These are phyloP conservation scores for Cryptomyrus ogoouensis DNA, from an alignment of 2,113 vertebrate genomes.

Conservation along the genomic window DNA sequence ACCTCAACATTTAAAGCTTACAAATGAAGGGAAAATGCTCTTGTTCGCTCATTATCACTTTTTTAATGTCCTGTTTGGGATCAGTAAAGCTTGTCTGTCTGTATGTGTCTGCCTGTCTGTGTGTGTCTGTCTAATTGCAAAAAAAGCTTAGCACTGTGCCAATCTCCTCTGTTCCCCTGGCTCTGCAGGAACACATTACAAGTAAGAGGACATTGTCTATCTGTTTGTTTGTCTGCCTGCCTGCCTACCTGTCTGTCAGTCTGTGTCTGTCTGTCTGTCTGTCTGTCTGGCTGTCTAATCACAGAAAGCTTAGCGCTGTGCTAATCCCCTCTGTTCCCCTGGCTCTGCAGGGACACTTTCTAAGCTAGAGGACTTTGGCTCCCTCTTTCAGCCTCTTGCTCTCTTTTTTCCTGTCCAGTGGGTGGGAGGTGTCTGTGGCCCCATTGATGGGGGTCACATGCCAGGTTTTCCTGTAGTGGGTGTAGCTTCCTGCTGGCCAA, in stretches of 20 bases:
- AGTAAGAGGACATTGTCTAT: not conserved
- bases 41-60: not conserved
- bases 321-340: not conserved
- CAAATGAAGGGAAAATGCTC: not conserved
- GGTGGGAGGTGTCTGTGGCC: constrained; percentile 4
- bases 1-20: not conserved
- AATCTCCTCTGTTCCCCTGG: not conserved
- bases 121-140: not conserved
- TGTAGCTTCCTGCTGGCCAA: constrained; percentile 19
- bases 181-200: not conserved
- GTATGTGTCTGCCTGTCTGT: not conserved
- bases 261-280: too few relatives aligned
- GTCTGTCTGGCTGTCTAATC: not conserved
- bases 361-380: not conserved
- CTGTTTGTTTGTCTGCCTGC: not conserved
- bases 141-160: not conserved
- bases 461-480: constrained; percentile 22
- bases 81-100: not conserved
- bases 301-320: not conserved
- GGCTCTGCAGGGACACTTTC: not conserved
- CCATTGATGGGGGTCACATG: constrained; percentile 8
- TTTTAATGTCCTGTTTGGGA: not conserved
- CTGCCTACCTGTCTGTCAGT: too few relatives aligned
- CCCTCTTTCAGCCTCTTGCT: not conserved
- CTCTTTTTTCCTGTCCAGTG: not conserved